These are phyloP conservation scores for Diplolepis rosae DNA, from an alignment of 2,888 invertebrate species.

Conservation along the genomic window DNA sequence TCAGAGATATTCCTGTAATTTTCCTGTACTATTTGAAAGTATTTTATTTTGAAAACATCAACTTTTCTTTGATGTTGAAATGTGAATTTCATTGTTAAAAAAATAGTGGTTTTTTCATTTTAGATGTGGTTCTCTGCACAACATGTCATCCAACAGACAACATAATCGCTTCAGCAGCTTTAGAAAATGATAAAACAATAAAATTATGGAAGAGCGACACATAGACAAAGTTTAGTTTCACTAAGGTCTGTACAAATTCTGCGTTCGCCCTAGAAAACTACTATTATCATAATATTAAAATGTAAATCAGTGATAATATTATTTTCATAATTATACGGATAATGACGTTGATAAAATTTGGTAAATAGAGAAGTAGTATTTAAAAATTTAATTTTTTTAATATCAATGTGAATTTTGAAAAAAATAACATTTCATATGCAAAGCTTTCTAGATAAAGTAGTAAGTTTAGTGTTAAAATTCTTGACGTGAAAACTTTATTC, in stretches of 20 bases:
- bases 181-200: constrained; percentile 99
- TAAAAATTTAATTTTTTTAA: background rate
- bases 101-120: constrained; percentile 47
- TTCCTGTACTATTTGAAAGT: no score
- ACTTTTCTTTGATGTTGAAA: no score
- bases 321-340: constrained; percentile 8
- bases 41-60: no score
- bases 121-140: constrained; percentile 94
- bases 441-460: background rate
- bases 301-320: constrained; percentile 25
- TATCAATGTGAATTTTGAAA: background rate
- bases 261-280: constrained; percentile 1
- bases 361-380: background rate
- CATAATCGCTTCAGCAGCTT: constrained; percentile 98
- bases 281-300: constrained; percentile 11
- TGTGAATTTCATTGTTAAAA: no score
- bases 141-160: constrained; percentile 99
- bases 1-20: no score
- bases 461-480: background rate
- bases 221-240: constrained; percentile 74
- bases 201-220: constrained; percentile 99
- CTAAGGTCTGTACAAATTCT: constrained; percentile 28
- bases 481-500: background rate
- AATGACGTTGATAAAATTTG: background rate
- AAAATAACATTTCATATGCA: background rate